A percentile compares a stretch with the other conserved stretches of the same genome.
phyloP scores from a whole-genome alignment of 2,888 invertebrate species.

The Lasioglossum calceatum region DNA sequence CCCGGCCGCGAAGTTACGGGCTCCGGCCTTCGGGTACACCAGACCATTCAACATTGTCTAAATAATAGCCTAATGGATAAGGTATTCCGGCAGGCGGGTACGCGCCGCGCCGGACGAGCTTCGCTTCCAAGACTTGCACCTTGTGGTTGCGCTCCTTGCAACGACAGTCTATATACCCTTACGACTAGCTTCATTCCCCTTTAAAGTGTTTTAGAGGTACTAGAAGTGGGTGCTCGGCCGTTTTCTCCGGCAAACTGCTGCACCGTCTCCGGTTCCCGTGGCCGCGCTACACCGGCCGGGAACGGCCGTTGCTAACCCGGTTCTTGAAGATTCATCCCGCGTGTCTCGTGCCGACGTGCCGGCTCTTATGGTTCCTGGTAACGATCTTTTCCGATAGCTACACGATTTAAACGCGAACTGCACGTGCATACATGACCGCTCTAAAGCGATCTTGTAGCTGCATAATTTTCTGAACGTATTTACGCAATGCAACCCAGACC shows the following conservation, averaged over 20 bases:
- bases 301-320: constrained; percentile 64
- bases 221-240: constrained; percentile 66
- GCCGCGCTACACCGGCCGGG: constrained; percentile 46
- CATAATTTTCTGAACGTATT: constrained; percentile 54
- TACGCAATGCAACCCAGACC: constrained; percentile 21
- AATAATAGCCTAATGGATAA: constrained; percentile 68
- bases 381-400: constrained; percentile 75
- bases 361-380: constrained; percentile 70
- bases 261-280: constrained; percentile 47
- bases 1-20: constrained; percentile 30
- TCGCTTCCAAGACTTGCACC: constrained; percentile 46
- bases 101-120: background rate
- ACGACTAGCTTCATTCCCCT: constrained; percentile 69
- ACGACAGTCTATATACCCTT: constrained; percentile 66
- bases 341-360: constrained; percentile 61
- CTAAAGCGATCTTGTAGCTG: constrained; percentile 34
- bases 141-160: constrained; percentile 45
- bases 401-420: constrained; percentile 73
- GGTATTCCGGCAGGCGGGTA: constrained; percentile 32
- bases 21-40: constrained; percentile 14
- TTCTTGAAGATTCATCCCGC: constrained; percentile 62
- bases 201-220: constrained; percentile 70
- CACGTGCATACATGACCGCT: constrained; percentile 59
- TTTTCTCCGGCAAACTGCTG: constrained; percentile 65
- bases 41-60: constrained; percentile 60